phyloP scores from a whole-genome alignment of 53 echinoderm and acorn worm species.

The Actinopyga echinites region DNA sequence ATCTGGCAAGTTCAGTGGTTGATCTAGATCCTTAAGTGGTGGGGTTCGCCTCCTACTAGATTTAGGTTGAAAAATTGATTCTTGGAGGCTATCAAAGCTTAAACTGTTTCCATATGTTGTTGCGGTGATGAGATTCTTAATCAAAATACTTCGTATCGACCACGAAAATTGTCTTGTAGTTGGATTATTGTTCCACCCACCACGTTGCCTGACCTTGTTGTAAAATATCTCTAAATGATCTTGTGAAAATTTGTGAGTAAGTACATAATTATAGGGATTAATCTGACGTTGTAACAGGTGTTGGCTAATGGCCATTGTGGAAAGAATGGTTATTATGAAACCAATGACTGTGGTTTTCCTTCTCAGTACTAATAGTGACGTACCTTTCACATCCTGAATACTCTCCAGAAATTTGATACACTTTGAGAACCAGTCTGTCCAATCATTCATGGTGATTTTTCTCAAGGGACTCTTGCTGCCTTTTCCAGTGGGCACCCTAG shows the following conservation, averaged over 20 bases:
- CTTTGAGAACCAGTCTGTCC: slow-evolving; percentile 46
- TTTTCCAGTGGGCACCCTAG: neutral
- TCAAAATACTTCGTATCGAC: slow-evolving; percentile 48
- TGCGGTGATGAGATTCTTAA: slow-evolving; percentile 19
- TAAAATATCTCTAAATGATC: slow-evolving; percentile 57
- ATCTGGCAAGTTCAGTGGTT: neutral
- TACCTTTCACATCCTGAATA: slow-evolving; percentile 21
- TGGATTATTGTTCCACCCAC: slow-evolving; percentile 60
- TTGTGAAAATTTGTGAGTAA: slow-evolving; percentile 51
- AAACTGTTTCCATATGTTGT: neutral
- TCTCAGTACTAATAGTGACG: neutral
- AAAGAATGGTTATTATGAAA: slow-evolving; percentile 41
- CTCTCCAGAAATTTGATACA: slow-evolving; percentile 42
- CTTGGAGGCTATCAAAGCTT: slow-evolving; percentile 19
- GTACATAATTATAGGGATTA: slow-evolving; percentile 45
- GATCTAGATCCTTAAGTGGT: neutral
- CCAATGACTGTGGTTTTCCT: slow-evolving; percentile 46
- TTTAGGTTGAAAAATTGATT: slow-evolving; percentile 15
- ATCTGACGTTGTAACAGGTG: slow-evolving; percentile 11
- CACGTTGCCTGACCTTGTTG: slow-evolving; percentile 38
- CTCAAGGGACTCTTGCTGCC: slow-evolving; percentile 46
- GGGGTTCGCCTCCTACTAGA: neutral
- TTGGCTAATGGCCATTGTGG: slow-evolving; percentile 35
- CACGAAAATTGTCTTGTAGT: slow-evolving; percentile 50
- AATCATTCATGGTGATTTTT: neutral